phyloP scores from a whole-genome alignment of 2,888 invertebrate genomes.

The Drosophila limbata region DNA sequence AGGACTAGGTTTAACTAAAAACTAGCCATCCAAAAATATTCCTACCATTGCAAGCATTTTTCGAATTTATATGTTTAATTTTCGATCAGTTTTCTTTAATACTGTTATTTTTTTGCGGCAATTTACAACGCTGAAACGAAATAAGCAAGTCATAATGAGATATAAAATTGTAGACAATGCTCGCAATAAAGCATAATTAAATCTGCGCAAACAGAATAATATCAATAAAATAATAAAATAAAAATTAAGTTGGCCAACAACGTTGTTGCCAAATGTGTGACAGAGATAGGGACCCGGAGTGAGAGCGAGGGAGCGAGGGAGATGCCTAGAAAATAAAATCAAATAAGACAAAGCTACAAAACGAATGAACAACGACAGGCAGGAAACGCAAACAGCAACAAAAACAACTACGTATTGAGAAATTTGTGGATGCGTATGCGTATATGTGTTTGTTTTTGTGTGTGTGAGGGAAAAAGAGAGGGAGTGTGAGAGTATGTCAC shows the following conservation, averaged over 20 bases:
- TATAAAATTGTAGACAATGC: constrained; percentile 32
- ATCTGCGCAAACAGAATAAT: constrained; percentile 68
- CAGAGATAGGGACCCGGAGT: constrained; percentile 8
- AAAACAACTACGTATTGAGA: constrained; percentile 57
- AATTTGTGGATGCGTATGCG: constrained; percentile 30
- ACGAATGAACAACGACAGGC: constrained; percentile 28
- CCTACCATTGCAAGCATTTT: too few species aligned
- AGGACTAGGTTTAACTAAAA: too few species aligned
- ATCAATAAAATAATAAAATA: constrained; percentile 72
- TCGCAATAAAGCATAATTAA: constrained; percentile 62
- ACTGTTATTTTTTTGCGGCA: constrained; percentile 13
- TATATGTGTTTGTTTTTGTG: constrained; percentile 11
- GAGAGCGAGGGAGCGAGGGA: constrained; percentile 21
- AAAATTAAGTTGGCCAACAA: constrained; percentile 63
- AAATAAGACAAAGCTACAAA: constrained; percentile 43
- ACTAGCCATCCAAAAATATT: too few species aligned
- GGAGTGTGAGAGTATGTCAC: constrained; percentile 24
- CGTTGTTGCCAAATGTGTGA: constrained; percentile 18
- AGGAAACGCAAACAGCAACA: constrained; percentile 29
- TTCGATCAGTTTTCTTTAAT: too few species aligned
- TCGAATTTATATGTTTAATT: too few species aligned
- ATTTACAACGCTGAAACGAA: constrained; percentile 39
- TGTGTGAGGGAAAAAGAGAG: not conserved
- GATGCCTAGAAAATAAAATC: constrained; percentile 40
- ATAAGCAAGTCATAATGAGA: constrained; percentile 21